Conservation (phyloP, 2,113 vertebrate species). For the Cairina moschata region DNA sequence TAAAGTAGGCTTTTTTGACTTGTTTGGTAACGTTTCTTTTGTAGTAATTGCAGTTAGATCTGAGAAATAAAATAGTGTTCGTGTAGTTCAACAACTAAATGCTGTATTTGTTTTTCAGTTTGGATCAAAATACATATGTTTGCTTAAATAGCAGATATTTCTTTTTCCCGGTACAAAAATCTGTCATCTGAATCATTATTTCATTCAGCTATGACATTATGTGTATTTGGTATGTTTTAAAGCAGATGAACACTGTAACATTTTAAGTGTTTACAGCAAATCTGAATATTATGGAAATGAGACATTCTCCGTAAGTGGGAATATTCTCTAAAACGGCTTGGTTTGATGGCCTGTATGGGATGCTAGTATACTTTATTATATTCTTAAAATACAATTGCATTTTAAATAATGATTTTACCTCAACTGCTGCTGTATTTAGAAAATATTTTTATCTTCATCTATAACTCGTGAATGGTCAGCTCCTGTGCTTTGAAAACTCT, state of each 20-base stretch:
- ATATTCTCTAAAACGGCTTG: not conserved
- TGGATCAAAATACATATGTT: constrained; percentile 17
- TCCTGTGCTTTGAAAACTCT: not conserved
- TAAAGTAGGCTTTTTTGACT: not conserved
- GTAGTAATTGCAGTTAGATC: not conserved
- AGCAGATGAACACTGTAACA: not conserved
- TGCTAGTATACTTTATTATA: not conserved
- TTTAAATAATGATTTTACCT: not conserved
- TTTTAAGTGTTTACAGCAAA: constrained; percentile 15
- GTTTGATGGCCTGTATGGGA: not conserved
- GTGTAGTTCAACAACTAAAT: not conserved
- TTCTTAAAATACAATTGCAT: not conserved
- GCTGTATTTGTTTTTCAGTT: constrained; percentile 17
- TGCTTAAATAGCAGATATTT: constrained; percentile 23
- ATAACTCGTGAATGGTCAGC: not conserved
- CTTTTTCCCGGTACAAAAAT: not conserved
- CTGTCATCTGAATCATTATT: not conserved
- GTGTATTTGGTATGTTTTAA: constrained; percentile 10
- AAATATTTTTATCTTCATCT: constrained; percentile 29
- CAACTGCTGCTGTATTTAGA: not conserved
- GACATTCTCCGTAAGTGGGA: constrained; percentile 24
- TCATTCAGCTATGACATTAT: not conserved
- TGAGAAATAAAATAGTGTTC: not conserved
- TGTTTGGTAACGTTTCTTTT: not conserved
- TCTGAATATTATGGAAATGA: constrained; percentile 3